Conservation (phyloP, 2,797 vertebrate genomes). For the Scleropages formosus region DNA sequence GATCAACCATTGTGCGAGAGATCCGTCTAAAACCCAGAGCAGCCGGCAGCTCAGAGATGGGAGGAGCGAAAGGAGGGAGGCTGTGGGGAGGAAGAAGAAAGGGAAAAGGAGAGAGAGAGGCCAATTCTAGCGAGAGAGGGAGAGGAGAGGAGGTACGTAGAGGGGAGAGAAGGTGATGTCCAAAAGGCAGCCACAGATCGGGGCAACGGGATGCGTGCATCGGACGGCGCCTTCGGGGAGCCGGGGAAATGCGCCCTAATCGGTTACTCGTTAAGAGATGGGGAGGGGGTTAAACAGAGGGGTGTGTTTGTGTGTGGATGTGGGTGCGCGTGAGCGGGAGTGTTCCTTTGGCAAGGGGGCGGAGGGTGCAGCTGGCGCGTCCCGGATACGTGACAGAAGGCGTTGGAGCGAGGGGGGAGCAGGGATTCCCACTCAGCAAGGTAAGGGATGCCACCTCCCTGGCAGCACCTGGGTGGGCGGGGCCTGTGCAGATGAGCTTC, state of each 20-base stretch:
- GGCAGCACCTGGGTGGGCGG: not conserved
- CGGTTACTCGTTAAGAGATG: conserved; percentile 71
- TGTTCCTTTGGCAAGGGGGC: conserved; percentile 30
- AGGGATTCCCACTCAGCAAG: conserved; percentile 4
- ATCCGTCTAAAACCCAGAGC: conserved; percentile 85
- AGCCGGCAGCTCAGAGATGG: conserved; percentile 78
- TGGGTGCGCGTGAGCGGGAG: conserved; percentile 27
- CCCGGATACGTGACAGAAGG: conserved; percentile 28
- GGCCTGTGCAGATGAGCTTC: not conserved
- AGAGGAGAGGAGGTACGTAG: conserved; percentile 60
- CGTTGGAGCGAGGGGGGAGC: conserved; percentile 7
- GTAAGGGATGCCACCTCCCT: not conserved
- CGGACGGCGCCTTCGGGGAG: conserved; percentile 61
- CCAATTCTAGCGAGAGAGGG: conserved; percentile 70
- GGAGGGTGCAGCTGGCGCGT: conserved; percentile 34
- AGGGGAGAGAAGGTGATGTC: conserved; percentile 59
- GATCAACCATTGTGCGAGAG: conserved; percentile 99
- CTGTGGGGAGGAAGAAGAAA: conserved; percentile 64
- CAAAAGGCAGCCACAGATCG: conserved; percentile 61
- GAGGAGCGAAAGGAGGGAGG: conserved; percentile 72
- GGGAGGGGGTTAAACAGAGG: conserved; percentile 44
- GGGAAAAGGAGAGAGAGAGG: conserved; percentile 59
- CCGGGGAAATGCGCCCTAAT: conserved; percentile 65
- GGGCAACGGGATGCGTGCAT: conserved; percentile 68
- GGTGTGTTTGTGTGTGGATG: conserved; percentile 28